Conservation (phyloP, 1,140 invertebrate genomes). For the Cardiocondyla obscurior region DNA sequence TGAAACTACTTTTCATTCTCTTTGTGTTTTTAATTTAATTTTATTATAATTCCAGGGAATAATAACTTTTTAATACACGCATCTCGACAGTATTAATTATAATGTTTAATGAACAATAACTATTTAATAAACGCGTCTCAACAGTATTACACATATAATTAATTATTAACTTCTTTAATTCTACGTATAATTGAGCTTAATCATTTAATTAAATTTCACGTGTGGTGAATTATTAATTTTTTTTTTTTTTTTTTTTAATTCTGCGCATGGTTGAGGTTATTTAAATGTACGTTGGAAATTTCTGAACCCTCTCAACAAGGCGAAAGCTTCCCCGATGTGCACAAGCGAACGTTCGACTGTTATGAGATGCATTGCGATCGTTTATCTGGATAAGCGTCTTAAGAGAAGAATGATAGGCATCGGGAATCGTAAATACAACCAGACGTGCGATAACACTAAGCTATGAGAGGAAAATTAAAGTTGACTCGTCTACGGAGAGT, state of each 20-base stretch:
- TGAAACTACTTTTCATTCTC: not conserved
- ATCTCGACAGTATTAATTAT: not conserved
- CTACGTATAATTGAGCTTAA: too few relatives aligned
- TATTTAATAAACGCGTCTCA: too few relatives aligned
- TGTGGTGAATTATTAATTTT: conserved; percentile 12
- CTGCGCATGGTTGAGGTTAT: not conserved
- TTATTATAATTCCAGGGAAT: not conserved
- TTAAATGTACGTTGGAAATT: not conserved
- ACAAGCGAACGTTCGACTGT: conserved; percentile 21
- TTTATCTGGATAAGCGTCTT: conserved; percentile 42
- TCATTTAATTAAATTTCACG: too few relatives aligned
- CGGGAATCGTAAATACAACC: conserved; percentile 31
- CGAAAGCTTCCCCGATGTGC: not conserved
- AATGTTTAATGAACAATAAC: too few relatives aligned
- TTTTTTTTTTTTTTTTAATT: conserved; percentile 19
- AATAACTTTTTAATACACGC: not conserved
- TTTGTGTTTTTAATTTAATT: not conserved
- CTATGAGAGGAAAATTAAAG: conserved; percentile 39
- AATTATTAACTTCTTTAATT: too few relatives aligned
- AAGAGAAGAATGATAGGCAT: conserved; percentile 34
- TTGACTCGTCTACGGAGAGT: conserved; percentile 8
- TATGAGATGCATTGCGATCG: conserved; percentile 39
- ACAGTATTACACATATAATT: too few relatives aligned
- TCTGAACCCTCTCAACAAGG: not conserved
- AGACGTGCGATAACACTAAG: conserved; percentile 32